These are phyloP conservation scores for Notarius lentiginosus DNA, from an alignment of 2,113 vertebrate species.

Conservation along the genomic window DNA sequence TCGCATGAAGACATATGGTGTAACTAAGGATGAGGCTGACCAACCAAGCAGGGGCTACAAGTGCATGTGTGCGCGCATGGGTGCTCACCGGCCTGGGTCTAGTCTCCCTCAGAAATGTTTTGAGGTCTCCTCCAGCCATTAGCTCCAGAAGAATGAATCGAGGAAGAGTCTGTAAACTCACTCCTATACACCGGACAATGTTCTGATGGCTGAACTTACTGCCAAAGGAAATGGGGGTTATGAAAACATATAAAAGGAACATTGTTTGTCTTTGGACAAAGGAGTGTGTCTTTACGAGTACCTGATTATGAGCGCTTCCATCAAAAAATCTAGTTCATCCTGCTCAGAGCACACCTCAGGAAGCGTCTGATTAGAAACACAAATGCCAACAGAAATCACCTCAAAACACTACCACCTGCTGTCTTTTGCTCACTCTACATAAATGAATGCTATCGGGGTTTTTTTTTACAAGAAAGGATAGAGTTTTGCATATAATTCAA, in stretches of 20 bases:
- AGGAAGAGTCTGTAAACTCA: conserved; percentile 93
- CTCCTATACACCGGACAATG: conserved; percentile 93
- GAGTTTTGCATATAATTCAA: background rate
- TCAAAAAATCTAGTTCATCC: conserved; percentile 96
- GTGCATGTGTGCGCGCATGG: background rate
- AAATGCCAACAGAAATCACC: background rate
- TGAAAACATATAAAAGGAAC: background rate
- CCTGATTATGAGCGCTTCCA: conserved; percentile 99
- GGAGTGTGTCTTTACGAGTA: conserved; percentile 50
- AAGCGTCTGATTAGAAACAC: conserved; percentile 79
- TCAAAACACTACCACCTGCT: background rate
- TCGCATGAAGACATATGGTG: background rate
- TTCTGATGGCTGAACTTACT: conserved; percentile 99
- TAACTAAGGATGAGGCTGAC: background rate
- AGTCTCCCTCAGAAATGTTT: conserved; percentile 92
- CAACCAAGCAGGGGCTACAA: background rate
- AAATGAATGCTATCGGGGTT: background rate
- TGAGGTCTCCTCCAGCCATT: conserved; percentile 96
- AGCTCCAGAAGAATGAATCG: conserved; percentile 96
- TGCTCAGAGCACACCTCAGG: conserved; percentile 98
- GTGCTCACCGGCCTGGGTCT: conserved; percentile 88
- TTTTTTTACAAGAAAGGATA: background rate
- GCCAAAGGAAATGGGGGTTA: conserved; percentile 46
- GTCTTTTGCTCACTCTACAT: background rate
- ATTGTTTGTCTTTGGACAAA: background rate